Base-by-base conservation (phyloP, 1,140 invertebrate species). In the Papilio dardanus region DNA sequence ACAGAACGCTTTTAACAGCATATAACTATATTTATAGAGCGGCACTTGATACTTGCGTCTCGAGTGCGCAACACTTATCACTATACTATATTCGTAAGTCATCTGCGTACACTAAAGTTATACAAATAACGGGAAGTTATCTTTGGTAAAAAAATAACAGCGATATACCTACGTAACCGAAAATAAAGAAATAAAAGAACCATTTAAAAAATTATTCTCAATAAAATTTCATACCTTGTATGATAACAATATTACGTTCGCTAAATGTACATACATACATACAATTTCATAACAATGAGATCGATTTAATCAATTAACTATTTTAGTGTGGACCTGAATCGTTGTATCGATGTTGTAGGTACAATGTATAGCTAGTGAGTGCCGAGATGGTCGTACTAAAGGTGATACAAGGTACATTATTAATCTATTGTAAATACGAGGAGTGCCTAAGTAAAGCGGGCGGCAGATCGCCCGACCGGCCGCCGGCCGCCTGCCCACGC, bases 151-250 rank as follows among this genome's bases (percentile, higher is more conserved):
- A 83, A 89, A 87, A 87, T 83, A 90, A 90, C 86, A 90, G 86
- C 81, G 84, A 87, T 78, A 84, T 79, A 86, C 66, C 50, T 85
- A 90, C 80, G 79, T 83, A 89, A 85, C 83, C 83, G 81, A 80
- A 85, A 83, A 83, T 77, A 84, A 80, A 81, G 67, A 80, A 83
- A 85, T 86, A 83, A 80, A 80, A 83, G 79, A 85, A 80, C 69
- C 74, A 80, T 77, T 74, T 83, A 78, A 83, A 83, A 80, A 76
- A 31, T 79, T 84, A 85, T 83, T 78, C 81, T 83, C 81, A 85
- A 86, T 85, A 84, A 83, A 89, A 92, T 79, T 93, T 93, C 91
- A 93, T 92, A 93, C 91, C 90, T 88, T 90, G 91, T 93, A 93
- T 93, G 91, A 93, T 93, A 92, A 93, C 90, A 92, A 92, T 86